Evolutionary conservation across 2,113 vertebrate genomes (phyloP).

Genomic region (Myotis lucifugus): DNA sequence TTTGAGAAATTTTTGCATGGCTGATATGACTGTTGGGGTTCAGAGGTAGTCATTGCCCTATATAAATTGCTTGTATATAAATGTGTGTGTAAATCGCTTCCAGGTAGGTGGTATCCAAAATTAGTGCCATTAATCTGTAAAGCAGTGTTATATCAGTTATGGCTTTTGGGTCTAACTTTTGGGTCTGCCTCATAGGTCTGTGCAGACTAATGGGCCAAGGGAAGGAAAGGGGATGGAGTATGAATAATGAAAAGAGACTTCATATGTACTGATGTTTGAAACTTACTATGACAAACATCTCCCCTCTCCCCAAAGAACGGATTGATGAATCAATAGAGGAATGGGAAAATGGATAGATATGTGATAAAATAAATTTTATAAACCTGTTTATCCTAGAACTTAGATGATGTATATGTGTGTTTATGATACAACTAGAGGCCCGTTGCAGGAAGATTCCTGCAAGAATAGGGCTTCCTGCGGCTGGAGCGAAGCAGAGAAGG

Average conservation of each 20-base stretch:
- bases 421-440: neutral
- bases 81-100: neutral
- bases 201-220: neutral
- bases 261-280: neutral
- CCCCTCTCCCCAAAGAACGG: rapidly evolving
- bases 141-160: neutral
- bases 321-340: neutral
- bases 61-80: neutral
- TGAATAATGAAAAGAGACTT: neutral
- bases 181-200: neutral
- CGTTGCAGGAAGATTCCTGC: too few relatives aligned
- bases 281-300: neutral
- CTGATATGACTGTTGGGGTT: neutral
- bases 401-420: neutral
- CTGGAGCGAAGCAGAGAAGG: too few relatives aligned
- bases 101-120: neutral
- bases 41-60: neutral
- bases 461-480: too few relatives aligned
- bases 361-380: neutral
- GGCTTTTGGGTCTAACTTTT: neutral
- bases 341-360: neutral
- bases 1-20: neutral
- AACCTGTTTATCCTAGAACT: neutral
- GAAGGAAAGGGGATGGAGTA: neutral
- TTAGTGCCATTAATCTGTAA: neutral